A percentile compares a stretch with the other conserved stretches of the same genome.
Conservation (phyloP, 2,113 vertebrate genomes). For the Phalacrocorax pelagicus region DNA sequence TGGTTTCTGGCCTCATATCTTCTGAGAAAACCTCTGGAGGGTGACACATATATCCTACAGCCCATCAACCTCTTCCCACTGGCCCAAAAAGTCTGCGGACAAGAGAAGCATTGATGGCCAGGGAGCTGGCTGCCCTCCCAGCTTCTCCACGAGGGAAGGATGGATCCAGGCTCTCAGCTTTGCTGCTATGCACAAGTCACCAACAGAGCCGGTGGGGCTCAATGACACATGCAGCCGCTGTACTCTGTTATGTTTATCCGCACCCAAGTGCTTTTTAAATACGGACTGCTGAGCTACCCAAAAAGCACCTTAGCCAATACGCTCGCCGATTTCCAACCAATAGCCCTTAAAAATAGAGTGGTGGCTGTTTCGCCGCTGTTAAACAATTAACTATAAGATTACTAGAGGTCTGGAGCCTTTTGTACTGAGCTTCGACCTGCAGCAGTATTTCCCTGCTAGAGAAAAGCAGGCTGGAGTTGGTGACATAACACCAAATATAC, state of each 20-base stretch:
- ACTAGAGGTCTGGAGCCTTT: conserved; percentile 32
- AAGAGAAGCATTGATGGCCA: background rate
- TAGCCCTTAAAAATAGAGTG: background rate
- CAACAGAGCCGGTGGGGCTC: fast-evolving
- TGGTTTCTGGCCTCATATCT: background rate
- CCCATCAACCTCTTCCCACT: background rate
- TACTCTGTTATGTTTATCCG: background rate
- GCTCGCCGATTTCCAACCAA: background rate
- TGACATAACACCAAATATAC: conserved; percentile 69
- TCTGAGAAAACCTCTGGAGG: background rate
- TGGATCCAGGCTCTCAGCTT: background rate
- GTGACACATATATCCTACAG: background rate
- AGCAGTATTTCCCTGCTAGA: conserved; percentile 38
- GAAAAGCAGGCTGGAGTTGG: conserved; percentile 47
- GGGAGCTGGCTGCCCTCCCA: background rate
- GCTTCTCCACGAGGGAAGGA: background rate
- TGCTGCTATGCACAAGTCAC: background rate
- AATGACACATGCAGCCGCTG: background rate
- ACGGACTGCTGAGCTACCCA: background rate
- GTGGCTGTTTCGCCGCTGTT: background rate
- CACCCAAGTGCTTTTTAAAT: background rate
- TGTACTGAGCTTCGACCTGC: conserved; percentile 14
- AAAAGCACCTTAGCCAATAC: background rate
- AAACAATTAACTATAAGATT: background rate
- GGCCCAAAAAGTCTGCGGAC: background rate